Base-by-base conservation (phyloP, 2,113 vertebrate genomes). In the Trogon surrucura region DNA sequence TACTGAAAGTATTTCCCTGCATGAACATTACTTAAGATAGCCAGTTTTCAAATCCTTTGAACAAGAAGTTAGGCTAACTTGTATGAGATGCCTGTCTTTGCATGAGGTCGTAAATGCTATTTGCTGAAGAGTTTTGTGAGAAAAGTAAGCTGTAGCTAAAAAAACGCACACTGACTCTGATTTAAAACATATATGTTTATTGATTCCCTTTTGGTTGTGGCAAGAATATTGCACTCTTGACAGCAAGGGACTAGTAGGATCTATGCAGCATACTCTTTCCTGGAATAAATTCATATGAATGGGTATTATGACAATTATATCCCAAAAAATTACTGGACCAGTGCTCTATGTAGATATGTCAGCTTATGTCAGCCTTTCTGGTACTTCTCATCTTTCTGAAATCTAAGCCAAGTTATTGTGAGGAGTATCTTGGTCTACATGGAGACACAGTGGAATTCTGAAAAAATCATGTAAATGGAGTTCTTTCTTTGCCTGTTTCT, bases 21-120 rank as follows among this genome's bases (percentile, higher is more conserved):
- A 1, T 96, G 97, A 96, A 88, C 36, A 83, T 97, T 96, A 91
- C 66, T 80, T 87, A 69, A 75, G 88, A 73, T 41, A 80, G 91
- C 91, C 77, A 38, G 34, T 95, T 97, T 96, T 96, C 96, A 96
- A 96, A 94, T 88, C 78, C 88, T 94, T 97, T 93, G 95, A 97
- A 81, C 73, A 93, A 93, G 75, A 96, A 97, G 70, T 88, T 85
- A 90, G 36, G 69, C 48, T 85, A 77, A 77, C n/a, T 88, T 0
- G 0, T 48, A 36, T 61, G 38, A 70, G 67, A 94, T 94, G 78
- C 56, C 84, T 96, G 66, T 91, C 91, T 94, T 95, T 75, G 73
- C 74, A 93, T 62, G 95, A 90, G 66, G 94, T 95, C 69, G 19
- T 17, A 85, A 62, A 85, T 21, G 16, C 9, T 91, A 6, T 54